These are phyloP conservation scores for Naso thynnoides DNA, from an alignment of 2,797 vertebrate species.

Conservation along the genomic window DNA sequence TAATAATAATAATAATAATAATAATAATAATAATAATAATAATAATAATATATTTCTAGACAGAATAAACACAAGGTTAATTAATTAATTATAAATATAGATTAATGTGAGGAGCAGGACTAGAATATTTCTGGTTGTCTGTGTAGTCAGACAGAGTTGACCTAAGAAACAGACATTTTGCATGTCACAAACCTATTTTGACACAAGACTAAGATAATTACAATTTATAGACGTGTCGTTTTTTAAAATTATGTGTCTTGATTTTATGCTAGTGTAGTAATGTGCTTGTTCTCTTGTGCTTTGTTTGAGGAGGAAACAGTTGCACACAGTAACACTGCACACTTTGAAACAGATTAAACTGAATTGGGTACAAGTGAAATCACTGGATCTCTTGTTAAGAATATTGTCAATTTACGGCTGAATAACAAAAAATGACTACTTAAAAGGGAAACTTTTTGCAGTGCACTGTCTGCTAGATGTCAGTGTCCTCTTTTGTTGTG, in stretches of 20 bases:
- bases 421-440: slow-evolving; percentile 20
- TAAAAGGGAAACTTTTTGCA: slow-evolving; percentile 33
- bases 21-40: too few species aligned
- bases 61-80: too few species aligned
- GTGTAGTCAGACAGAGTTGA: slow-evolving; percentile 4
- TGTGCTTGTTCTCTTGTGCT: slow-evolving; percentile 5
- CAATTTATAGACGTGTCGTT: slow-evolving; percentile 11
- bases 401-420: slow-evolving; percentile 23
- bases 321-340: not conserved
- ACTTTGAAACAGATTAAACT: slow-evolving; percentile 21
- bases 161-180: slow-evolving; percentile 27
- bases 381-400: slow-evolving; percentile 9
- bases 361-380: slow-evolving; percentile 12
- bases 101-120: slow-evolving; percentile 12
- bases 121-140: slow-evolving; percentile 30
- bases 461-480: slow-evolving; percentile 52
- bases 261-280: slow-evolving; percentile 1
- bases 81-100: too few species aligned
- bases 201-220: slow-evolving; percentile 10
- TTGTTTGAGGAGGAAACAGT: slow-evolving; percentile 10
- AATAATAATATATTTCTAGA: too few species aligned
- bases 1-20: too few species aligned
- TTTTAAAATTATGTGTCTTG: not conserved
- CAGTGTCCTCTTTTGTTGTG: slow-evolving; percentile 63
- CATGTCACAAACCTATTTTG: not conserved